These are phyloP conservation scores for Calliphora vomitoria DNA, from an alignment of 2,888 invertebrate species.

Conservation along the genomic window DNA sequence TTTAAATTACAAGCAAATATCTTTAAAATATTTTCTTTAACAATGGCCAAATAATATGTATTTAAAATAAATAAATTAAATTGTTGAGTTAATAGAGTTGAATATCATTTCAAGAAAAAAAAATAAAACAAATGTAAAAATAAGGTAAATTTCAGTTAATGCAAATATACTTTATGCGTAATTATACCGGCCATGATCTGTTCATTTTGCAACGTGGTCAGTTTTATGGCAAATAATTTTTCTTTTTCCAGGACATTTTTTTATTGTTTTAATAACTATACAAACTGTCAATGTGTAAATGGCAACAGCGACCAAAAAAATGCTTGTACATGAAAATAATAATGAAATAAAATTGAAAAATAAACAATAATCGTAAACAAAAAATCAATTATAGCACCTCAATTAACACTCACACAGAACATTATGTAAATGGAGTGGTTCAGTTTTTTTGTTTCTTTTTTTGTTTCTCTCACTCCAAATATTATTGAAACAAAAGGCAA, in stretches of 20 bases:
- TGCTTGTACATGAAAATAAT: not conserved
- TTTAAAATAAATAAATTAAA: not conserved
- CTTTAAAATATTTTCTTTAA: not conserved
- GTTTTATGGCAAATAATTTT: conserved; percentile 22
- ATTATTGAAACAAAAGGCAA: conserved; percentile 30
- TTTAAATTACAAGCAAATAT: too few relatives aligned
- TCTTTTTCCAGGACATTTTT: not conserved
- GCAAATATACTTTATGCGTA: conserved; percentile 19
- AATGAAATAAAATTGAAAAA: conserved; percentile 41
- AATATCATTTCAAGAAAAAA: not conserved
- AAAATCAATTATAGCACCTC: conserved; percentile 53
- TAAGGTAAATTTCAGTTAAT: conserved; percentile 5
- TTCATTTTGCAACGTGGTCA: conserved; percentile 20
- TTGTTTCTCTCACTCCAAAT: not conserved
- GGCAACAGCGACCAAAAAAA: not conserved
- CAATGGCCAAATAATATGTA: not conserved
- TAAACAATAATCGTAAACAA: conserved; percentile 29
- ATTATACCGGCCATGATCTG: conserved; percentile 22
- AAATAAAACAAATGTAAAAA: not conserved
- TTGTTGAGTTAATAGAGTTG: not conserved
- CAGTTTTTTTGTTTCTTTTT: not conserved
- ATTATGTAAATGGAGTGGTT: conserved; percentile 13
- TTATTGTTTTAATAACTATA: conserved; percentile 6
- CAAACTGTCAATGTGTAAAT: conserved; percentile 52
- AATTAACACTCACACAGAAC: conserved; percentile 34